Evolutionary conservation across 2,797 vertebrate genomes (phyloP).

Genomic region (Pangasius sanitwongsei): DNA sequence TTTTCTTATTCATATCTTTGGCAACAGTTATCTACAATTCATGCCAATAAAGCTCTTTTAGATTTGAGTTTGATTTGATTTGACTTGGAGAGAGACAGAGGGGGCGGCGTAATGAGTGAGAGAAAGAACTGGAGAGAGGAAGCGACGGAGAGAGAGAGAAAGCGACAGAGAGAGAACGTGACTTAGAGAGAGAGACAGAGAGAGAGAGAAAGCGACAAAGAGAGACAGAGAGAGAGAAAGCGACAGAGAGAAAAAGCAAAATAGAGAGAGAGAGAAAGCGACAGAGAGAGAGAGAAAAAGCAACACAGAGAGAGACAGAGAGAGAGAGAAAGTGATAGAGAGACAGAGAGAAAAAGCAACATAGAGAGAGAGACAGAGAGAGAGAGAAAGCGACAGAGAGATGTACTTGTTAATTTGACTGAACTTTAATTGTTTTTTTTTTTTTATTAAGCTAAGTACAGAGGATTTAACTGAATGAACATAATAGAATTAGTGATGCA

Average conservation of each 20-base stretch:
- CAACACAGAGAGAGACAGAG: neutral
- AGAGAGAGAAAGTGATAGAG: neutral
- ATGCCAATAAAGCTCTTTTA: neutral
- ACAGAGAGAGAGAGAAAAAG: neutral
- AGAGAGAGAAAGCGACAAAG: neutral
- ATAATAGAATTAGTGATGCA: constrained; percentile 27
- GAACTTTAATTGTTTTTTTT: neutral
- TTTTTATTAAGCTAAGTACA: constrained; percentile 13
- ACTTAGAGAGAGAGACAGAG: neutral
- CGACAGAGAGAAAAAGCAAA: neutral
- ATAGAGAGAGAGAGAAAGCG: neutral
- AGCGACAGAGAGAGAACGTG: neutral
- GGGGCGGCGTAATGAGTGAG: neutral
- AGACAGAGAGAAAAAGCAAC: neutral
- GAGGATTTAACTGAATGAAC: neutral
- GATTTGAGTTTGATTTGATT: neutral
- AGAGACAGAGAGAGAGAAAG: neutral
- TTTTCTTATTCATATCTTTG: neutral
- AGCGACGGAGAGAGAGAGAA: neutral
- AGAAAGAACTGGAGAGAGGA: neutral
- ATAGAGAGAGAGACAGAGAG: neutral
- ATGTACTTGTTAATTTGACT: neutral
- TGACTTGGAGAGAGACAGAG: neutral
- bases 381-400: neutral
- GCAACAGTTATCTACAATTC: neutral